Evolutionary conservation across 2,113 vertebrate genomes (phyloP).

Genomic region (Vulpes lagopus): DNA sequence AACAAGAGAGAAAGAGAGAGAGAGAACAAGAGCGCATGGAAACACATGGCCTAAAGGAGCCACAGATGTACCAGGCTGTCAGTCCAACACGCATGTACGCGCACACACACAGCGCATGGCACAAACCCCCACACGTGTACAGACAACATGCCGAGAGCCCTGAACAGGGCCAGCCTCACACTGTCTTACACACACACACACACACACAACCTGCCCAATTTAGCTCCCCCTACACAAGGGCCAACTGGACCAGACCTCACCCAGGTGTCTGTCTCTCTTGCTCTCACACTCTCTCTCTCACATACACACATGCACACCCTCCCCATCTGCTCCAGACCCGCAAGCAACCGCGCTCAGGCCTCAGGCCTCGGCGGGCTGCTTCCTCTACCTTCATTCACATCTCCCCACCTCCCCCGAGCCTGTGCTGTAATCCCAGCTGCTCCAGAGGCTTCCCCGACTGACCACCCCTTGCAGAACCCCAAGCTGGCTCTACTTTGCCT

Average conservation of each 20-base stretch:
- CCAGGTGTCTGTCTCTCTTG: background rate
- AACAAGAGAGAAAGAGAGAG: background rate
- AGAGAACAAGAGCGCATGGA: too few species aligned
- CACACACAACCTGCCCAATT: background rate
- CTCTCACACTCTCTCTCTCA: background rate
- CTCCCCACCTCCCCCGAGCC: too few species aligned
- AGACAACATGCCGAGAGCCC: background rate
- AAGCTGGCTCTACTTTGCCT: background rate
- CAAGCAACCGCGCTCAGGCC: background rate
- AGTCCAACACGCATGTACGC: background rate
- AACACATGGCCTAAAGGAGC: background rate
- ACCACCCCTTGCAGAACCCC: background rate
- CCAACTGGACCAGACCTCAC: too few species aligned
- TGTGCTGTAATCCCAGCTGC: background rate
- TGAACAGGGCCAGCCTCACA: background rate
- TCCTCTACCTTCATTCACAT: background rate
- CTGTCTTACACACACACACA: background rate
- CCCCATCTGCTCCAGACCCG: background rate
- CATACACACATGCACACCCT: accelerated
- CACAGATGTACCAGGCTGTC: background rate
- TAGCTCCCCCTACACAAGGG: background rate
- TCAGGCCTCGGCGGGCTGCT: background rate
- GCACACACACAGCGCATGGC: background rate
- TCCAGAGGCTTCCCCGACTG: background rate
- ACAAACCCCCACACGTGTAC: background rate